Evolutionary conservation across 2,888 invertebrate species (phyloP).

Genomic region (Opisthograptis luteolata): DNA sequence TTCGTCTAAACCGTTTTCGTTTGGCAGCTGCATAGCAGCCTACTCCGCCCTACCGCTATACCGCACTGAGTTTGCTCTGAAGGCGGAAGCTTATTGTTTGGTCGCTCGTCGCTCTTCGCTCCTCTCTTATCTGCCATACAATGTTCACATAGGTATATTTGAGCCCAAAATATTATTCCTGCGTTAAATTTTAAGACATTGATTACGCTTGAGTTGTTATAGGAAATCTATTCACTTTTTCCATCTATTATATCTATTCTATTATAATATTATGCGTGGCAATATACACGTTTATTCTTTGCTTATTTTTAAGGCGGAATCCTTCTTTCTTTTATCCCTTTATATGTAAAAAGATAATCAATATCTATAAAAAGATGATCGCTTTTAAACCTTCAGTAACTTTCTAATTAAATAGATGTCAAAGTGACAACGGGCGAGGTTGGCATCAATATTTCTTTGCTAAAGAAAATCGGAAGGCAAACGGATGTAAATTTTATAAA

Average conservation of each 20-base stretch:
- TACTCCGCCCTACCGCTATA: not conserved
- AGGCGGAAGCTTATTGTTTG: conserved; percentile 67
- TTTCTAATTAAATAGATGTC: conserved; percentile 1
- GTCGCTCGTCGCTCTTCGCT: conserved; percentile 32
- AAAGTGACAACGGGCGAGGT: conserved; percentile 4
- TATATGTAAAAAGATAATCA: not conserved
- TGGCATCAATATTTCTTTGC: not conserved
- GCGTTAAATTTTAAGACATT: conserved; percentile 25
- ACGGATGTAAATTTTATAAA: too few relatives aligned
- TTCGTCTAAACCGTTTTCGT: conserved; percentile 2
- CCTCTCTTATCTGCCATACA: conserved; percentile 44
- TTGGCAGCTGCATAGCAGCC: not conserved
- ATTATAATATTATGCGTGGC: not conserved
- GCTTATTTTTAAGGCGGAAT: too few relatives aligned
- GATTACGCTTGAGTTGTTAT: conserved; percentile 18
- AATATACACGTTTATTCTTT: too few relatives aligned
- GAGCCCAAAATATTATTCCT: conserved; percentile 41
- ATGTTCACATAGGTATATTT: conserved; percentile 15
- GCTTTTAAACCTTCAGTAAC: not conserved
- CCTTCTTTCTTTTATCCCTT: not conserved
- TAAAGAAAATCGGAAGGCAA: not conserved
- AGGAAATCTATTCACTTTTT: conserved; percentile 11
- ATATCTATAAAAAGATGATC: not conserved
- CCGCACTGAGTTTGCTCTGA: conserved; percentile 47
- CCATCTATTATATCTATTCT: not conserved